A percentile compares a stretch with the other conserved stretches of the same genome.
Evolutionary conservation across 2,888 invertebrate genomes (phyloP).

Genomic region (Acleris emargana): DNA sequence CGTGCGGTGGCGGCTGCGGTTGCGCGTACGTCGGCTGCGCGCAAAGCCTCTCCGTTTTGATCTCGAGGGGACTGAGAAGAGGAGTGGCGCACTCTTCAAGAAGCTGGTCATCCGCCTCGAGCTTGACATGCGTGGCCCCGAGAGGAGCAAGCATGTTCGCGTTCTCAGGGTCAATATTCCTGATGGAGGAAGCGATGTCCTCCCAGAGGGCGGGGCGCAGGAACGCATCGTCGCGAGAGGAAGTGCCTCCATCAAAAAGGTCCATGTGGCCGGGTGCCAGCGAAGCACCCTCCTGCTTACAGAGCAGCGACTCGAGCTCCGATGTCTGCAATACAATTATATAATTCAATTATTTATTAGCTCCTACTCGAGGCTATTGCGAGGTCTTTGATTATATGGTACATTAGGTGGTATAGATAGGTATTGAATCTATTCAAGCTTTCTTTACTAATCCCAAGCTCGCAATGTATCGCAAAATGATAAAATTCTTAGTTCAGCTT

Average conservation of each 20-base stretch:
- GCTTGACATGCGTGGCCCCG: slow-evolving; percentile 88
- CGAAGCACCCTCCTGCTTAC: slow-evolving; percentile 88
- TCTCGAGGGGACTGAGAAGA: slow-evolving; percentile 90
- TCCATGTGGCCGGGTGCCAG: slow-evolving; percentile 85
- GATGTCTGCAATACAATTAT: slow-evolving; percentile 84
- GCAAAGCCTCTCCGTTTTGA: slow-evolving; percentile 89
- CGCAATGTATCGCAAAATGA: too few relatives aligned
- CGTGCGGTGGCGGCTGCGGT: slow-evolving; percentile 51
- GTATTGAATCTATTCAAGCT: too few relatives aligned
- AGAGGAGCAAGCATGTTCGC: slow-evolving; percentile 92
- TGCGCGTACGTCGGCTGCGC: slow-evolving; percentile 80
- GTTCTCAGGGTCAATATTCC: slow-evolving; percentile 95
- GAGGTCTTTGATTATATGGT: too few relatives aligned
- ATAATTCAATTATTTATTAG: slow-evolving; percentile 40
- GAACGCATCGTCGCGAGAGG: slow-evolving; percentile 91
- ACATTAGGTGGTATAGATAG: too few relatives aligned
- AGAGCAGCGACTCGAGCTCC: slow-evolving; percentile 91
- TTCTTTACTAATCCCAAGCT: too few relatives aligned
- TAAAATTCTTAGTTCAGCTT: too few relatives aligned
- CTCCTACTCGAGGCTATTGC: background rate
- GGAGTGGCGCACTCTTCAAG: slow-evolving; percentile 87
- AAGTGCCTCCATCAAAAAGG: slow-evolving; percentile 80
- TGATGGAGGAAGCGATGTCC: slow-evolving; percentile 95
- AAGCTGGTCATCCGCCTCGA: slow-evolving; percentile 87
- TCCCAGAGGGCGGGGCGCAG: slow-evolving; percentile 95